Evolutionary conservation across 1,140 invertebrate species (phyloP).

Genomic region (Lasaia peninsularis): DNA sequence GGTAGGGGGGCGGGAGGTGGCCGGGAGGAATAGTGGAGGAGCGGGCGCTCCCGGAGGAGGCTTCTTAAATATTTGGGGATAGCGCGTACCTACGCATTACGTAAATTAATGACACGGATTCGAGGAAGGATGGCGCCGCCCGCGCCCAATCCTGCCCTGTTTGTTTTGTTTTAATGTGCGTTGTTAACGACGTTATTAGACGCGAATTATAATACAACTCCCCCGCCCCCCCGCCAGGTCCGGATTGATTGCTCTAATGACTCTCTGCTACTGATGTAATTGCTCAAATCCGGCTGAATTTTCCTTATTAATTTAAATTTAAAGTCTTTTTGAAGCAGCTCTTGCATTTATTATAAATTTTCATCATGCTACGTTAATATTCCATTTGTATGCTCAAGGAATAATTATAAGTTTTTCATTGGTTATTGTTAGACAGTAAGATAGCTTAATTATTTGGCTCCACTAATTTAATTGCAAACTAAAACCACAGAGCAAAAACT

Average conservation of each 20-base stretch:
- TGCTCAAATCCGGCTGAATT: constrained; percentile 53
- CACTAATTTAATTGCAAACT: no score
- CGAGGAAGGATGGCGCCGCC: constrained; percentile 73
- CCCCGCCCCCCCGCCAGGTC: constrained; percentile 33
- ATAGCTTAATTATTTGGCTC: no score
- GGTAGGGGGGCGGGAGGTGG: constrained; percentile 38
- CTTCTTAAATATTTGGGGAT: constrained; percentile 78
- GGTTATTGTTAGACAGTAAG: background rate
- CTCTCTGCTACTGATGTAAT: constrained; percentile 60
- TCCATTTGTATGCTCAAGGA: background rate
- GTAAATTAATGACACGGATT: constrained; percentile 78
- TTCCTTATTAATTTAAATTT: constrained; percentile 49
- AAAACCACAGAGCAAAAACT: no score
- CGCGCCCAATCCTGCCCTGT: constrained; percentile 55
- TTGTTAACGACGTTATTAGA: constrained; percentile 76
- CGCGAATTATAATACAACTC: constrained; percentile 63
- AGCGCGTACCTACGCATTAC: constrained; percentile 77
- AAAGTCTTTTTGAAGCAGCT: constrained; percentile 29
- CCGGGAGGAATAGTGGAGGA: constrained; percentile 66
- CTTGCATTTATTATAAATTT: constrained; percentile 23
- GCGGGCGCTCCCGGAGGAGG: constrained; percentile 73
- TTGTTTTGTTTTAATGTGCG: constrained; percentile 75
- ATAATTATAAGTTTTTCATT: background rate
- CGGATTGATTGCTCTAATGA: constrained; percentile 69
- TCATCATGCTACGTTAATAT: background rate